Evolutionary conservation across 2,113 vertebrate genomes (phyloP).

Genomic region (Psettodes erumei): DNA sequence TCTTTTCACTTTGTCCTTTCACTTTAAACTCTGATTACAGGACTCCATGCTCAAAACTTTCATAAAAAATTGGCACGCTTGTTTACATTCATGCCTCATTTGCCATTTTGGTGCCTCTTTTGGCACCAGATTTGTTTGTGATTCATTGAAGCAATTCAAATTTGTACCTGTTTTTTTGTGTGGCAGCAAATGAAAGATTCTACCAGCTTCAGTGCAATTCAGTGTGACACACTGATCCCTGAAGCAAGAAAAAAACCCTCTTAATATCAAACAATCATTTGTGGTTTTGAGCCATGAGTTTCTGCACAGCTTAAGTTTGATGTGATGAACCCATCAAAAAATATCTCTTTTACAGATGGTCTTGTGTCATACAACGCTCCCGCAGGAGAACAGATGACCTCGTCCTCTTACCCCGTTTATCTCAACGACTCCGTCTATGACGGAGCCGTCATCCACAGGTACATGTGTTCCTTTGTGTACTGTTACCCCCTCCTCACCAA

Average conservation of each 20-base stretch:
- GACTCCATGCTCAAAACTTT: not conserved
- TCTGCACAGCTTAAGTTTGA: not conserved
- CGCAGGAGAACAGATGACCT: conserved; percentile 88
- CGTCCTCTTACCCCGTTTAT: conserved; percentile 83
- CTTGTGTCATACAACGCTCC: conserved; percentile 94
- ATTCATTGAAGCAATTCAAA: not conserved
- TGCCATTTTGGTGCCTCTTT: too few relatives aligned
- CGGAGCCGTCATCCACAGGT: conserved; percentile 93
- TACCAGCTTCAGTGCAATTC: too few relatives aligned
- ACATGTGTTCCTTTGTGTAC: conserved; percentile 41
- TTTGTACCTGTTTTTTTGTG: not conserved
- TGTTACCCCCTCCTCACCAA: not conserved
- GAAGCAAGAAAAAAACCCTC: too few relatives aligned
- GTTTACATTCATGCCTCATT: not conserved
- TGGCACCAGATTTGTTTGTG: too few relatives aligned
- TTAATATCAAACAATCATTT: conserved; percentile 8
- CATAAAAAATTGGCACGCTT: too few relatives aligned
- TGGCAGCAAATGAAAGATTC: too few relatives aligned
- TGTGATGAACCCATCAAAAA: not conserved
- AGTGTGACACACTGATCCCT: too few relatives aligned
- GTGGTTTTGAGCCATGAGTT: conserved; percentile 15
- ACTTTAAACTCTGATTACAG: not conserved
- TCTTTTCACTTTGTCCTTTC: not conserved
- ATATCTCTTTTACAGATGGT: conserved; percentile 84
- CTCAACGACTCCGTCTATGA: conserved; percentile 97